phyloP scores from a whole-genome alignment of 2,888 invertebrate species.

The Ormyrus rosae region DNA sequence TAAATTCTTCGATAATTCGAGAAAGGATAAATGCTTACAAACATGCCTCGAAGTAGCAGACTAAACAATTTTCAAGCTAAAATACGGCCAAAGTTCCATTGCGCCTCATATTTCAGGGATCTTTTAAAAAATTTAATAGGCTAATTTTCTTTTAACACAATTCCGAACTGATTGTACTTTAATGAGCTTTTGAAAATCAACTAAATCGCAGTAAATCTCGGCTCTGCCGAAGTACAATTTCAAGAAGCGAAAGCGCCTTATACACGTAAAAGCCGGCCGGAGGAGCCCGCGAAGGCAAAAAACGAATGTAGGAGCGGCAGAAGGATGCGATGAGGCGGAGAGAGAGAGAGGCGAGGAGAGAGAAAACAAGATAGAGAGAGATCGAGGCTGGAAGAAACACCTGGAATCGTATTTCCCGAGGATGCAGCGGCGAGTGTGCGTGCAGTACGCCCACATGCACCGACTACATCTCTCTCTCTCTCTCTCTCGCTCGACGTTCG shows the following conservation, averaged over 20 bases:
- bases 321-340: background rate
- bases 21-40: background rate
- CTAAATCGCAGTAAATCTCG: too few relatives aligned
- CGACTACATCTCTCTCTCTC: conserved; percentile 46
- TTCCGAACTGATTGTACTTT: too few relatives aligned
- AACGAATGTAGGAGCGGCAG: background rate
- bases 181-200: background rate
- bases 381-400: conserved; percentile 53
- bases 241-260: too few relatives aligned
- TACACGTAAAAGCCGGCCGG: too few relatives aligned
- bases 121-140: too few relatives aligned
- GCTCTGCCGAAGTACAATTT: too few relatives aligned
- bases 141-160: too few relatives aligned
- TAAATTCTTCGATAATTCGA: background rate
- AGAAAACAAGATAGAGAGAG: background rate
- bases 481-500: conserved; percentile 51
- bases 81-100: too few relatives aligned
- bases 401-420: conserved; percentile 63
- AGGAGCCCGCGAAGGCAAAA: background rate
- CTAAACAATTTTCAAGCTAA: too few relatives aligned
- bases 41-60: too few relatives aligned
- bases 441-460: conserved; percentile 41
- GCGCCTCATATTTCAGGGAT: too few relatives aligned
- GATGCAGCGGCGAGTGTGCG: conserved; percentile 34
- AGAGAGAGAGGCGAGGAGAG: background rate